phyloP scores from a whole-genome alignment of 2,888 invertebrate genomes.

The Mimumesa dahlbomi region DNA sequence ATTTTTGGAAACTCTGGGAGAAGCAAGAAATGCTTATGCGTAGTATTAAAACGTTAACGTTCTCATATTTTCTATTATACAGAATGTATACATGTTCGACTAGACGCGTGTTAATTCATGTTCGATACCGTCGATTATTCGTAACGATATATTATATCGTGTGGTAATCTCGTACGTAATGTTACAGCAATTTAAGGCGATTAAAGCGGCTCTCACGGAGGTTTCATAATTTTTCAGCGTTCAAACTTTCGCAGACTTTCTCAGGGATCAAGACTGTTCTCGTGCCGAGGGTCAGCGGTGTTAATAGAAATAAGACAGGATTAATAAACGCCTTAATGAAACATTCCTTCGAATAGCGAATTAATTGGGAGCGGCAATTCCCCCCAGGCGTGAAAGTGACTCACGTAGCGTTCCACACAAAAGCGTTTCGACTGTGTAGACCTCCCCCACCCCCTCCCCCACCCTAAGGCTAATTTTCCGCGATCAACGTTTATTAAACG shows the following conservation, averaged over 20 bases:
- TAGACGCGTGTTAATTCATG: too few relatives aligned
- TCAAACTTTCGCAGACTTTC: slow-evolving; percentile 39
- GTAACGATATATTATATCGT: neutral
- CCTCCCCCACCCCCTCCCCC: too few relatives aligned
- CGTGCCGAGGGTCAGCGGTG: slow-evolving; percentile 68
- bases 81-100: too few relatives aligned
- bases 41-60: too few relatives aligned
- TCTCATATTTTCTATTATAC: too few relatives aligned
- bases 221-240: slow-evolving; percentile 52
- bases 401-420: slow-evolving; percentile 56
- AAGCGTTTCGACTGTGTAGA: slow-evolving; percentile 55
- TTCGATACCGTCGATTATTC: slow-evolving; percentile 58
- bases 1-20: too few relatives aligned
- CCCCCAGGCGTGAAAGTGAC: slow-evolving; percentile 70
- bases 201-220: slow-evolving; percentile 43
- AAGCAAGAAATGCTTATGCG: too few relatives aligned
- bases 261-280: slow-evolving; percentile 54
- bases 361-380: slow-evolving; percentile 72
- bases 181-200: slow-evolving; percentile 54
- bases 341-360: slow-evolving; percentile 71
- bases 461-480: slow-evolving; percentile 61
- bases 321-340: slow-evolving; percentile 75
- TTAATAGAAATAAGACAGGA: slow-evolving; percentile 75
- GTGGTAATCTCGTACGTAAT: slow-evolving; percentile 45
- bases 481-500: slow-evolving; percentile 64